Conservation (phyloP, 2,888 invertebrate species). For the Elmis aenea region DNA sequence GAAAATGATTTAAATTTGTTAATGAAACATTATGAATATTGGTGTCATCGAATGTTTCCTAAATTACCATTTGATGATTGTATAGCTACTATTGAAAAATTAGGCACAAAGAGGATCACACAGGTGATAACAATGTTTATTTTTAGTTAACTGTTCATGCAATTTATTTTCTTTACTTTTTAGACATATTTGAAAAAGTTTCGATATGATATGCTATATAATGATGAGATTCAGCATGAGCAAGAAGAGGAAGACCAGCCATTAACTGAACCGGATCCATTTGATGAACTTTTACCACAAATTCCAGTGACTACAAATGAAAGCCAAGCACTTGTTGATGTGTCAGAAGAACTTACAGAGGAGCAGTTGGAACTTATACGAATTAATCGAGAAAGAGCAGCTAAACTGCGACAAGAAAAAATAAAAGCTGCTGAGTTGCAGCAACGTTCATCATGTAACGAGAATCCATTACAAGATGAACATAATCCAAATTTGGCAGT, state of each 20-base stretch:
- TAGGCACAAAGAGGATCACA: constrained; percentile 77
- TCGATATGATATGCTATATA: constrained; percentile 56
- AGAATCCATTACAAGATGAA: no score
- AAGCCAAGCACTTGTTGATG: no score
- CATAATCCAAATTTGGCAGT: no score
- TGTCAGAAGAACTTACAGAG: constrained; percentile 45
- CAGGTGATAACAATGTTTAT: no score
- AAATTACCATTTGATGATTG: constrained; percentile 85
- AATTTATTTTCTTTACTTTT: constrained; percentile 25
- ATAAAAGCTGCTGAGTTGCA: no score
- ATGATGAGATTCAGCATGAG: no score
- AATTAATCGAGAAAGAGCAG: constrained; percentile 42
- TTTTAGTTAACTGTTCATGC: constrained; percentile 4
- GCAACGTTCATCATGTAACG: no score
- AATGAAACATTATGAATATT: constrained; percentile 81
- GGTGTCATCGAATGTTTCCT: constrained; percentile 90
- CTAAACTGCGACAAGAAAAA: constrained; percentile 45
- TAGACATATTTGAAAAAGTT: constrained; percentile 64
- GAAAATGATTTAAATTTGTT: constrained; percentile 74
- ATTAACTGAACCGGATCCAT: constrained; percentile 53
- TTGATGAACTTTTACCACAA: constrained; percentile 49
- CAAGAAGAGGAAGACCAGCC: constrained; percentile 39
- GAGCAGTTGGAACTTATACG: constrained; percentile 68
- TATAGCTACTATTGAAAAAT: constrained; percentile 68
- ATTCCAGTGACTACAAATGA: no score